These are phyloP conservation scores for Drosophila punjabiensis DNA, from an alignment of 1,140 invertebrate species.

Conservation along the genomic window DNA sequence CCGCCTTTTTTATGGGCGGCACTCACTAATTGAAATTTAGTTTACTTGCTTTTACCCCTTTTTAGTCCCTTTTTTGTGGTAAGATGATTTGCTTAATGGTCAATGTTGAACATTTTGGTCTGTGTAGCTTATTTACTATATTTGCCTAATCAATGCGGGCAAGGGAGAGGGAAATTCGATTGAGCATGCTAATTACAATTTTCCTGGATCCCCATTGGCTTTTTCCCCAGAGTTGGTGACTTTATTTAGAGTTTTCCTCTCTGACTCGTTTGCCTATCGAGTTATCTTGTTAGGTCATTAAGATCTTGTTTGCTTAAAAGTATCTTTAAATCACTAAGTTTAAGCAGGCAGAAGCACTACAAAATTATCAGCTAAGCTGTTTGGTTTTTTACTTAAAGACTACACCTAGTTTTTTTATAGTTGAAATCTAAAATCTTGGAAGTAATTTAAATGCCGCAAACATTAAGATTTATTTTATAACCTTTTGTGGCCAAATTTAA, in stretches of 20 bases:
- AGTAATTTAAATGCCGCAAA: not conserved
- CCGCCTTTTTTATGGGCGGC: slow-evolving; percentile 18
- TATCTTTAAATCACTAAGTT: not conserved
- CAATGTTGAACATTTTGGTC: slow-evolving; percentile 18
- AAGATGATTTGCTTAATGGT: slow-evolving; percentile 13
- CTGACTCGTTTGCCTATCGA: not conserved
- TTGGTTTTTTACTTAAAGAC: not conserved
- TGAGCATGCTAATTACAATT: slow-evolving; percentile 1
- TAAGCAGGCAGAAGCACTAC: too few relatives aligned
- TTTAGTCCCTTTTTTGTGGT: not conserved
- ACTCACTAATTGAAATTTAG: slow-evolving; percentile 73
- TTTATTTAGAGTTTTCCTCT: slow-evolving; percentile 2
- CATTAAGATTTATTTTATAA: not conserved
- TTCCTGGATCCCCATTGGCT: not conserved
- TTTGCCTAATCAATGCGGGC: slow-evolving; percentile 4
- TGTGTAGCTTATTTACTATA: slow-evolving; percentile 7
- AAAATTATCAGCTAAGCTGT: not conserved
- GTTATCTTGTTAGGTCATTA: slow-evolving; percentile 4
- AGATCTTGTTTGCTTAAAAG: not conserved
- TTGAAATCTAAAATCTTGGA: not conserved
- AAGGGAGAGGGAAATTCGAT: not conserved
- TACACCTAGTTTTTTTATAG: not conserved
- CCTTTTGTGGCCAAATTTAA: not conserved
- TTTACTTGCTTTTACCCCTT: slow-evolving; percentile 17
- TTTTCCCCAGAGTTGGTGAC: not conserved